Conservation (phyloP, 2,113 vertebrate genomes). For the Agapornis roseicollis region DNA sequence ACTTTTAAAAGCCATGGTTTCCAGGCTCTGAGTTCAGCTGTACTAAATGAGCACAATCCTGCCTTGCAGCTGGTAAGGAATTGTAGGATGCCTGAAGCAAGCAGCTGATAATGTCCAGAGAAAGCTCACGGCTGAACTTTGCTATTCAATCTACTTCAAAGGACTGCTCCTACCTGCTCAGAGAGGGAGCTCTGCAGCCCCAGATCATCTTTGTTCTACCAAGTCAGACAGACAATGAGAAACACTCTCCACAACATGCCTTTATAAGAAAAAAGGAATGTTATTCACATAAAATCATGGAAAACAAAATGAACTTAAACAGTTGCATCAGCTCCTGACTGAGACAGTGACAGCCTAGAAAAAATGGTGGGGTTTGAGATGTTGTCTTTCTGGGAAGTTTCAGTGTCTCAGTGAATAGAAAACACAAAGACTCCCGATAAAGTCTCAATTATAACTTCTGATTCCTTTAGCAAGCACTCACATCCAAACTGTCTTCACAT, state of each 20-base stretch:
- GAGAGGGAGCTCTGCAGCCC: background rate
- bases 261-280: background rate
- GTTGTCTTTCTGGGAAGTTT: background rate
- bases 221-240: background rate
- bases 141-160: background rate
- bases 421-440: background rate
- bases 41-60: background rate
- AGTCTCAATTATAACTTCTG: background rate
- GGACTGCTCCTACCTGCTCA: background rate
- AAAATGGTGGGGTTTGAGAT: accelerated
- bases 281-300: background rate
- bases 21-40: background rate
- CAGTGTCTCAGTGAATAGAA: background rate
- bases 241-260: background rate
- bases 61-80: background rate
- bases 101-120: background rate
- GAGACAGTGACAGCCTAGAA: background rate
- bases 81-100: background rate
- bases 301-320: background rate
- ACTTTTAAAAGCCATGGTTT: background rate
- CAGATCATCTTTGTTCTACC: background rate
- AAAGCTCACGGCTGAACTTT: background rate
- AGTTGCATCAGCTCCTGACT: background rate
- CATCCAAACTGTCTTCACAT: background rate
- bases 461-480: background rate